A percentile compares a stretch with the other conserved stretches of the same genome.
These are phyloP conservation scores for Hypotaenidia okinawae DNA, from an alignment of 2,797 vertebrate genomes.

Conservation along the genomic window DNA sequence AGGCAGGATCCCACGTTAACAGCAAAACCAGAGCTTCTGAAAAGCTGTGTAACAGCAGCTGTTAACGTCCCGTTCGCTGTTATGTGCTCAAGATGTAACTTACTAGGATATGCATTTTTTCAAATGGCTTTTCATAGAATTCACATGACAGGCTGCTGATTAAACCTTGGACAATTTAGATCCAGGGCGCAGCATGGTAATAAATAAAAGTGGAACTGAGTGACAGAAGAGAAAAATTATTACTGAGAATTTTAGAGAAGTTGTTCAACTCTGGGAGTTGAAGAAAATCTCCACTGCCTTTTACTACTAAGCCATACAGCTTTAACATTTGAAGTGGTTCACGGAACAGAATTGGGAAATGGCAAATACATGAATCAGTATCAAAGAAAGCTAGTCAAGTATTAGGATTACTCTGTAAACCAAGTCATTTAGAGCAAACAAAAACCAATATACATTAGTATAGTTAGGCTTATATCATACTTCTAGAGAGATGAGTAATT, in stretches of 20 bases:
- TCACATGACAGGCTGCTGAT: background rate
- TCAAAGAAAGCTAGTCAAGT: slow-evolving; percentile 31
- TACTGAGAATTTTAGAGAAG: background rate
- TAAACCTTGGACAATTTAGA: background rate
- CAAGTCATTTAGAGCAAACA: slow-evolving; percentile 6
- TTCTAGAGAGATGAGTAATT: background rate
- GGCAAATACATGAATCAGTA: background rate
- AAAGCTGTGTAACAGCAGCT: background rate
- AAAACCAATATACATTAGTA: background rate
- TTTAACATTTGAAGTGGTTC: slow-evolving; percentile 29
- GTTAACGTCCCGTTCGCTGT: background rate
- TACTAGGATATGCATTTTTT: background rate
- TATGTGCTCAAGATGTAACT: background rate
- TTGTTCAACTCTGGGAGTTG: background rate
- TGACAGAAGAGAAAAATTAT: background rate
- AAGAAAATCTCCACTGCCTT: background rate
- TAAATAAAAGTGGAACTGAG: background rate
- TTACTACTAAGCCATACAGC: background rate
- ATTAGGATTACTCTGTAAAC: slow-evolving; percentile 32
- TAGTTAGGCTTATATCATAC: background rate
- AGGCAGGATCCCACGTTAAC: background rate
- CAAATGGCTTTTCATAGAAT: background rate
- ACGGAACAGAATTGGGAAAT: slow-evolving; percentile 33
- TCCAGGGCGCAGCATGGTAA: background rate
- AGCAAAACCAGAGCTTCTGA: background rate